These are phyloP conservation scores for Lepidocyrtoides sp. DNA, from an alignment of 2,888 invertebrate genomes.

Conservation along the genomic window DNA sequence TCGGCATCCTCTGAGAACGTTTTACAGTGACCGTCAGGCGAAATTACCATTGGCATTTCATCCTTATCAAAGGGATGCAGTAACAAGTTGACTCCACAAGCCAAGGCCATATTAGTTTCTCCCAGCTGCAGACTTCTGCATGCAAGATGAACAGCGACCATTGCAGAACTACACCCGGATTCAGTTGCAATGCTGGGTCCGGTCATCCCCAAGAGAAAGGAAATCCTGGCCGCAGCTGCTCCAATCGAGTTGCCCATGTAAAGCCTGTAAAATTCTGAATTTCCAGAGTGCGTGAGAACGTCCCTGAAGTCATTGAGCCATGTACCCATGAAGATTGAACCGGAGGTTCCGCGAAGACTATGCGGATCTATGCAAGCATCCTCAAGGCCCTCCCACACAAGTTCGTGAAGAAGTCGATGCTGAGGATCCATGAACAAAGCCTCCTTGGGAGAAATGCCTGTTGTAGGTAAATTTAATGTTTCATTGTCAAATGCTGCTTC, in stretches of 20 bases:
- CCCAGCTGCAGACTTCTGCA: constrained; percentile 38
- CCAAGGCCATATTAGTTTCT: constrained; percentile 51
- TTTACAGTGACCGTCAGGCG: constrained; percentile 61
- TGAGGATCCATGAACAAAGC: too few species aligned
- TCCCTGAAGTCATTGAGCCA: constrained; percentile 75
- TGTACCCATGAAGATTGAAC: constrained; percentile 67
- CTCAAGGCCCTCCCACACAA: constrained; percentile 72
- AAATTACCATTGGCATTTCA: constrained; percentile 57
- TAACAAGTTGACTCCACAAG: constrained; percentile 69
- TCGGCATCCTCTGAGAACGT: constrained; percentile 71
- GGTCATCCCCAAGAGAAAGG: constrained; percentile 51
- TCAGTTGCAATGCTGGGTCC: constrained; percentile 76
- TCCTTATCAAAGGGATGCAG: constrained; percentile 59
- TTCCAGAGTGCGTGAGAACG: background rate
- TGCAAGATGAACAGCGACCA: constrained; percentile 68
- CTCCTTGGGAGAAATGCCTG: too few species aligned
- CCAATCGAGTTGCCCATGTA: constrained; percentile 75
- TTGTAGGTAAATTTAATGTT: too few species aligned
- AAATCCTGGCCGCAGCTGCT: constrained; percentile 57
- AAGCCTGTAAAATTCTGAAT: constrained; percentile 43
- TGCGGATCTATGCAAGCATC: constrained; percentile 62
- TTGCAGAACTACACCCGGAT: constrained; percentile 65
- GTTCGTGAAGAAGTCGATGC: constrained; percentile 59
- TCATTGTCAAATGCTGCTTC: too few species aligned
- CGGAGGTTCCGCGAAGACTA: constrained; percentile 25